These are phyloP conservation scores for Ligdia adustata DNA, from an alignment of 2,888 invertebrate species.

Conservation along the genomic window DNA sequence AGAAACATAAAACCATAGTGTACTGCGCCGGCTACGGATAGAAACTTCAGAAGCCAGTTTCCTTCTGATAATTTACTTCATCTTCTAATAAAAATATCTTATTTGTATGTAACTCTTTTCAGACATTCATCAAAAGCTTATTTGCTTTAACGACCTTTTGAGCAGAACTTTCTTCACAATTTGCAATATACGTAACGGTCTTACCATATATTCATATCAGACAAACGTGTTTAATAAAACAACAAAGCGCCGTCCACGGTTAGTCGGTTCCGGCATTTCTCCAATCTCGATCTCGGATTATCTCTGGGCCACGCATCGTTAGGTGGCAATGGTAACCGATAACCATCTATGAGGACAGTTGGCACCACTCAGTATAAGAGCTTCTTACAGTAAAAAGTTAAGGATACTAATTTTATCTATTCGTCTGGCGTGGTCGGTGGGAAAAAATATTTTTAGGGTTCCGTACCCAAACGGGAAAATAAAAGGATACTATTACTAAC, in stretches of 20 bases:
- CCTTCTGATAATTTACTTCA: too few species aligned
- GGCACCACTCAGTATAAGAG: slow-evolving; percentile 2
- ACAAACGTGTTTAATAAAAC: slow-evolving; percentile 15
- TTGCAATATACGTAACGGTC: neutral
- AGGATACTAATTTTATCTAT: neutral
- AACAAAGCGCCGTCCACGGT: slow-evolving; percentile 18
- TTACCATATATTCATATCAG: slow-evolving; percentile 4
- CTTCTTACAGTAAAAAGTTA: neutral
- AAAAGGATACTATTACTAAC: too few species aligned
- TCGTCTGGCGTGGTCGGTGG: too few species aligned
- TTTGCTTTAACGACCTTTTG: too few species aligned
- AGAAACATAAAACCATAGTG: too few species aligned
- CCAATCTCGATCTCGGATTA: slow-evolving; percentile 27
- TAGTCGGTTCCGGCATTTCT: slow-evolving; percentile 25
- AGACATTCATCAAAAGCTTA: too few species aligned
- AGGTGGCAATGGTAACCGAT: slow-evolving; percentile 29
- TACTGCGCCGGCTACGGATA: too few species aligned
- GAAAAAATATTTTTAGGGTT: too few species aligned
- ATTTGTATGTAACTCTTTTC: too few species aligned
- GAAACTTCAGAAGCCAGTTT: too few species aligned
- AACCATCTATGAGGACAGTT: slow-evolving; percentile 17
- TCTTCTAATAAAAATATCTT: too few species aligned
- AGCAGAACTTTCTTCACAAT: slow-evolving; percentile 3
- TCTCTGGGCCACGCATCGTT: slow-evolving; percentile 28
- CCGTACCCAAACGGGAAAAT: too few species aligned